Conservation (phyloP, 1,140 invertebrate genomes). For the Calephelis nemesis region DNA sequence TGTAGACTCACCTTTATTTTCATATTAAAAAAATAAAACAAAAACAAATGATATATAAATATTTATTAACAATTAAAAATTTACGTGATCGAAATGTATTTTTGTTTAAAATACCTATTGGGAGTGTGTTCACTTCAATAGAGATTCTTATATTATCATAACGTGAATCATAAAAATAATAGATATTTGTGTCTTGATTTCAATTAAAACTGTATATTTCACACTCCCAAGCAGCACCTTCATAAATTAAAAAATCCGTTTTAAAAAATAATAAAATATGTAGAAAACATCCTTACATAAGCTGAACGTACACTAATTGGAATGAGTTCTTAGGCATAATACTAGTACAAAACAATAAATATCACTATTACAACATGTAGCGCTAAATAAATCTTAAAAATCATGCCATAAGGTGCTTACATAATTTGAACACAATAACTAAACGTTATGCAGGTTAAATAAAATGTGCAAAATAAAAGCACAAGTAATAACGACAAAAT, state of each 20-base stretch:
- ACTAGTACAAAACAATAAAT: slow-evolving; percentile 40
- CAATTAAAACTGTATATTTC: slow-evolving; percentile 39
- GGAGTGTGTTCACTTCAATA: slow-evolving; percentile 47
- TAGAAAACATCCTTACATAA: slow-evolving; percentile 57
- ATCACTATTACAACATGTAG: slow-evolving; percentile 12
- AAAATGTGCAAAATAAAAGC: neutral
- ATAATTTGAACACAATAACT: neutral
- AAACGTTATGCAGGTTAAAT: neutral
- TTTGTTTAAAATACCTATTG: slow-evolving; percentile 46
- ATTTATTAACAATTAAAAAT: slow-evolving; percentile 76
- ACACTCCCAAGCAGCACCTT: slow-evolving; percentile 63
- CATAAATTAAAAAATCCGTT: slow-evolving; percentile 52
- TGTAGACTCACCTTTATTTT: slow-evolving; percentile 58
- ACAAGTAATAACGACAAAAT: too few relatives aligned
- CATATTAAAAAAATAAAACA: slow-evolving; percentile 59
- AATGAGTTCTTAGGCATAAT: slow-evolving; percentile 68
- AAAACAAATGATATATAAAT: slow-evolving; percentile 73
- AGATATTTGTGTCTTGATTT: slow-evolving; percentile 38
- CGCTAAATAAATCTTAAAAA: slow-evolving; percentile 13
- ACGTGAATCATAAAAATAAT: slow-evolving; percentile 23
- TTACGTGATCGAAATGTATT: slow-evolving; percentile 50
- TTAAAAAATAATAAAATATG: slow-evolving; percentile 60
- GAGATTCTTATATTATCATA: slow-evolving; percentile 52
- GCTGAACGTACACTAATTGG: slow-evolving; percentile 73
- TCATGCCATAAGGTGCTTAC: neutral